phyloP scores from a whole-genome alignment of 2,113 vertebrate genomes.

The Narcine bancroftii region DNA sequence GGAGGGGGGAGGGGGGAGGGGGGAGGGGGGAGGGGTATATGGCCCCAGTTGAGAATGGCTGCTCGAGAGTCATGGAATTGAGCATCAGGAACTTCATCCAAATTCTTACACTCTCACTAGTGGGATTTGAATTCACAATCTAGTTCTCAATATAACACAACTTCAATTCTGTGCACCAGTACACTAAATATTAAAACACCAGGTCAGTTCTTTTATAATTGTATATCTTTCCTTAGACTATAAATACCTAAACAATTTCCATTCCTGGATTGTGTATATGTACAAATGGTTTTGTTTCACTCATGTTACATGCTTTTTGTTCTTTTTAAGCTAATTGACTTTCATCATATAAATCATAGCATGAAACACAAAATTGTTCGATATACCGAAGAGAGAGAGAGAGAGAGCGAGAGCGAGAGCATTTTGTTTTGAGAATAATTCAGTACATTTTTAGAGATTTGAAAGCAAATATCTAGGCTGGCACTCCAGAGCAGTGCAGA shows the following conservation, averaged over 20 bases:
- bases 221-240: background rate
- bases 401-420: too few relatives aligned
- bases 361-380: background rate
- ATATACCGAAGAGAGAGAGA: background rate
- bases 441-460: too few relatives aligned
- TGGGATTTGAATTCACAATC: background rate
- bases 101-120: background rate
- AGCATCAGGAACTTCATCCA: background rate
- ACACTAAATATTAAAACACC: background rate
- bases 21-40: too few relatives aligned
- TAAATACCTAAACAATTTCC: too few relatives aligned
- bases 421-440: too few relatives aligned
- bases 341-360: background rate
- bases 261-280: too few relatives aligned
- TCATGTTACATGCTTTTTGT: background rate
- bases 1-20: too few relatives aligned
- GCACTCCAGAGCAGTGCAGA: too few relatives aligned
- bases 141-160: background rate
- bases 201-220: background rate
- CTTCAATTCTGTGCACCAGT: background rate
- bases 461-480: too few relatives aligned
- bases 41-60: too few relatives aligned
- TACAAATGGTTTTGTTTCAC: background rate
- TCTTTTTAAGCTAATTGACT: background rate
- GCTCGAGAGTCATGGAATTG: background rate